Base-by-base conservation (phyloP, 2,888 invertebrate genomes). In the Magallana nippona region DNA sequence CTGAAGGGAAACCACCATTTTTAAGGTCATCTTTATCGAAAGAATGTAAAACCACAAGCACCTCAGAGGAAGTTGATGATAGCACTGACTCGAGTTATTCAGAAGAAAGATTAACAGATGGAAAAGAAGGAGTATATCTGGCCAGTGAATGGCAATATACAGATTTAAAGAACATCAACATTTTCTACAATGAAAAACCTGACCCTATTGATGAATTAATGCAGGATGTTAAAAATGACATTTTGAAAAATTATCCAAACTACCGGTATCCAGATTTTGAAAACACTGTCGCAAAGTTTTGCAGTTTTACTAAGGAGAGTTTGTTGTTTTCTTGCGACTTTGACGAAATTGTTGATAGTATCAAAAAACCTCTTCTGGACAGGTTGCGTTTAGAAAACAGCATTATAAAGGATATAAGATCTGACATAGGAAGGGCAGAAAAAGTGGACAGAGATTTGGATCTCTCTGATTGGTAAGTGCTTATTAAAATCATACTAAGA, bases 101-200 rank as follows among this genome's bases (percentile, higher is more conserved):
- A 10, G 62, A 62, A 2, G 8, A 19, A n/a, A 62, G n/a, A 17
- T n/a, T 62, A 19, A n/a, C 8, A n/a, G 62, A 62, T 62, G 22
- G 62, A n/a, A n/a, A 10, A 10, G 62, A 62, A 62, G 62, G 22
- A 62, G 19, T 19, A 5, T 62, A 19, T 62, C 62, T 19, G 10
- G 22, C 62, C n/a, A 62, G 8, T 62, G 1, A 62, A 62, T 62
- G 62, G 62, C 62, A 62, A 62, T 62, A 62, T 8, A 1, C 5
- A 62, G 62, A 62, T 62, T 62, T 62, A 62, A 62, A 62, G 19
- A 62, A 8, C n/a, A 62, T 62, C 17, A 62, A 62, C 62, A 62
- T 62, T 62, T 62, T n/a, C 62, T 62, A 19, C 62, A n/a, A n/a
- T 62, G 22, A 62, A 2, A 62, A 62, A n/a, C 62, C 62, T n/a